Conservation (phyloP, 2,797 vertebrate species). For the Melanotaenia parkinsoni region DNA sequence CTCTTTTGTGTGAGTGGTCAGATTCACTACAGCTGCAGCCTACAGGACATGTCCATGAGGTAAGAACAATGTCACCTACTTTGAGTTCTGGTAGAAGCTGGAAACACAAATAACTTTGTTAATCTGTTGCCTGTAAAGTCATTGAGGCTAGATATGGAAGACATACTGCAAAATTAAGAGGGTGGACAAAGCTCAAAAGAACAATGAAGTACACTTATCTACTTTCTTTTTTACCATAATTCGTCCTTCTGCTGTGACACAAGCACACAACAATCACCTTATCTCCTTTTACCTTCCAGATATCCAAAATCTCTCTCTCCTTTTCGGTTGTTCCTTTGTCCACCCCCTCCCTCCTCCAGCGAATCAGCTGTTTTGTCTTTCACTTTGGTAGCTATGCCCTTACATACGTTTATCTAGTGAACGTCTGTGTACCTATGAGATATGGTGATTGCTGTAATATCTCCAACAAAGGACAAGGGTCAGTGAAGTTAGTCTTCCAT, state of each 20-base stretch:
- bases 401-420: conserved; percentile 22
- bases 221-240: conserved; percentile 32
- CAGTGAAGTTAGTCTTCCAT: conserved; percentile 75
- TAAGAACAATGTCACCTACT: background rate
- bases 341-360: background rate
- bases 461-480: conserved; percentile 81
- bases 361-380: conserved; percentile 49
- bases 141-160: background rate
- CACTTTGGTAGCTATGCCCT: conserved; percentile 5
- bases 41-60: background rate
- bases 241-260: conserved; percentile 80
- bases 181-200: background rate
- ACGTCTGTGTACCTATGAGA: conserved; percentile 3
- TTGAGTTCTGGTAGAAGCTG: background rate
- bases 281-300: conserved; percentile 79
- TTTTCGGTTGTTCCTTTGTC: background rate
- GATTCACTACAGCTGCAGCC: background rate
- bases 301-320: conserved; percentile 3
- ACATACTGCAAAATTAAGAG: background rate
- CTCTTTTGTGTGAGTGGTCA: conserved; percentile 1
- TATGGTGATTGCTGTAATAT: conserved; percentile 88
- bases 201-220: conserved; percentile 5
- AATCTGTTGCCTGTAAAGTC: background rate
- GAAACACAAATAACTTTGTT: background rate
- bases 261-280: conserved; percentile 76